Conservation (phyloP, 2,888 invertebrate genomes). For the Orthosia cruda region DNA sequence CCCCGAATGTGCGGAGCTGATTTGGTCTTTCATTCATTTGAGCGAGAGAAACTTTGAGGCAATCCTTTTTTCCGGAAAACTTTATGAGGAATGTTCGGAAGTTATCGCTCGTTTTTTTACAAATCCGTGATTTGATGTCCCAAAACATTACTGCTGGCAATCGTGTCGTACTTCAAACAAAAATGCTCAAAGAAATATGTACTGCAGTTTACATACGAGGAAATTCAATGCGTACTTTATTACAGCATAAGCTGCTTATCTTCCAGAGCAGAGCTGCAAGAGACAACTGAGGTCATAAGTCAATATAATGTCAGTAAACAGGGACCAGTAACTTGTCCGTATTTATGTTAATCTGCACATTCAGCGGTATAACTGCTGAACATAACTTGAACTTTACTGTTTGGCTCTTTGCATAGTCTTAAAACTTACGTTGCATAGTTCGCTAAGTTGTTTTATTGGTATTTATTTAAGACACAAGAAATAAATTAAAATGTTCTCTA, state of each 20-base stretch:
- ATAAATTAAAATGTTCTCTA: background rate
- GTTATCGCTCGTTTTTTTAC: background rate
- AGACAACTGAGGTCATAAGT: slow-evolving; percentile 63
- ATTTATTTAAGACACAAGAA: slow-evolving; percentile 25
- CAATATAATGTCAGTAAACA: slow-evolving; percentile 61
- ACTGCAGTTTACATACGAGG: background rate
- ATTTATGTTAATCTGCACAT: slow-evolving; percentile 66
- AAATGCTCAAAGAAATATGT: slow-evolving; percentile 17
- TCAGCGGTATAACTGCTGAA: slow-evolving; percentile 45
- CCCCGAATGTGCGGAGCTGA: slow-evolving; percentile 75
- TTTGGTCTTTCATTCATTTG: slow-evolving; percentile 78
- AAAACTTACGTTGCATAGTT: slow-evolving; percentile 41
- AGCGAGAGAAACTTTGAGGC: slow-evolving; percentile 43
- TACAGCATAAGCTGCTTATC: slow-evolving; percentile 60
- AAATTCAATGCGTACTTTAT: slow-evolving; percentile 31
- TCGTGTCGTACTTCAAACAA: background rate
- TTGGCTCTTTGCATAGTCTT: slow-evolving; percentile 41
- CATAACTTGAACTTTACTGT: slow-evolving; percentile 37
- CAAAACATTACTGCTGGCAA: background rate
- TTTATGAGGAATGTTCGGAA: background rate
- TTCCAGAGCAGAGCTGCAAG: slow-evolving; percentile 46
- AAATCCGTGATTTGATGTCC: background rate
- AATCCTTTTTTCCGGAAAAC: slow-evolving; percentile 6
- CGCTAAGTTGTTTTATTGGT: background rate
- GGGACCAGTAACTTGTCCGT: slow-evolving; percentile 44